phyloP scores from a whole-genome alignment of 2,888 invertebrate species.

The Paralinhomoeus sp. region DNA sequence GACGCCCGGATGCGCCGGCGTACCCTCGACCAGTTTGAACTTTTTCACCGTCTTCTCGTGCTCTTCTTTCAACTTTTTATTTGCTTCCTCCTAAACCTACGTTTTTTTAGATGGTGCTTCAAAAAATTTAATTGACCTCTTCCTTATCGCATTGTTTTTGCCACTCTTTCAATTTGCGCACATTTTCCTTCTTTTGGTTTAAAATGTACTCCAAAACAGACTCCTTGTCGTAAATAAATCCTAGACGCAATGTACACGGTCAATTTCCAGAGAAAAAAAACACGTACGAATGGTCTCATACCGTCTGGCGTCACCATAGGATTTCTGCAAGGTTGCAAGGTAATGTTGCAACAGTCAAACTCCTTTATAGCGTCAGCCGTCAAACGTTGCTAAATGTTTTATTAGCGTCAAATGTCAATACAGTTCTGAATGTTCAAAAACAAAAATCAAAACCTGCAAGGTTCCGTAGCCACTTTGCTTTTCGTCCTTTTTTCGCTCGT shows the following conservation, averaged over 20 bases:
- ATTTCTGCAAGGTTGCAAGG: constrained; percentile 78
- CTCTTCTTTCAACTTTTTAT: constrained; percentile 1
- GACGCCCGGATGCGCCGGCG: constrained; percentile 11
- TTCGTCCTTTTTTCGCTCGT: constrained; percentile 87
- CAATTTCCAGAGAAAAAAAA: constrained; percentile 4
- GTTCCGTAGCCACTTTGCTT: constrained; percentile 49
- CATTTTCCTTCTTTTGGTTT: constrained; percentile 71
- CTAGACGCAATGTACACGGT: constrained; percentile 27
- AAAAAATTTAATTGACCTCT: constrained; percentile 3
- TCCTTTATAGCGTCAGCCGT: constrained; percentile 36
- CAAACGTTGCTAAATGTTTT: too few relatives aligned
- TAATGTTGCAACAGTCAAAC: constrained; percentile 90
- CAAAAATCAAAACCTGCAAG: constrained; percentile 23
- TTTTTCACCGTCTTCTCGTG: constrained; percentile 4
- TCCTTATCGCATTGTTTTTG: constrained; percentile 32
- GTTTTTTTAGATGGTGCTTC: too few relatives aligned
- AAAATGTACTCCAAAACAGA: constrained; percentile 81
- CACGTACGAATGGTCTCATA: too few relatives aligned
- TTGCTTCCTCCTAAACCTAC: background rate
- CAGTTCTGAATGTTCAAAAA: too few relatives aligned
- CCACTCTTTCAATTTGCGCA: constrained; percentile 66
- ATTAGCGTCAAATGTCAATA: too few relatives aligned
- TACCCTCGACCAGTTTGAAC: constrained; percentile 10
- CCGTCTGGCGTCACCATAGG: constrained; percentile 50
- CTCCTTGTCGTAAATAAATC: constrained; percentile 85